Evolutionary conservation across 1,140 invertebrate genomes (phyloP).

Genomic region (Rhynchophorus ferrugineus): DNA sequence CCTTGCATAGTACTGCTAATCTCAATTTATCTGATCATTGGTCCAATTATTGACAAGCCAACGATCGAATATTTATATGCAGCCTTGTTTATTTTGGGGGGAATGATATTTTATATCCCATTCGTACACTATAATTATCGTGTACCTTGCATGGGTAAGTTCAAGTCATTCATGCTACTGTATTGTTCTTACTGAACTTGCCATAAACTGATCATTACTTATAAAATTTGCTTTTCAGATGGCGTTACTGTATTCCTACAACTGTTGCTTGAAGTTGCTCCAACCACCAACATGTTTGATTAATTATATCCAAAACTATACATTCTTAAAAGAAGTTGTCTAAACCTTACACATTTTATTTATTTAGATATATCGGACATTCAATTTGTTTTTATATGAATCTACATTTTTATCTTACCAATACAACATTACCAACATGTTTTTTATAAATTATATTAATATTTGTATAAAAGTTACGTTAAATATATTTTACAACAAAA

Average conservation of each 20-base stretch:
- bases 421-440: too few relatives aligned
- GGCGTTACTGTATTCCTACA: constrained; percentile 84
- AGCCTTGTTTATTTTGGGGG: constrained; percentile 76
- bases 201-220: background rate
- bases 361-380: too few relatives aligned
- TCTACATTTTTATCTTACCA: too few relatives aligned
- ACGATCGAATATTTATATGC: constrained; percentile 89
- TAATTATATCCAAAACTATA: too few relatives aligned
- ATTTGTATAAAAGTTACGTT: too few relatives aligned
- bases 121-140: constrained; percentile 84
- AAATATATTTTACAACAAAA: too few relatives aligned
- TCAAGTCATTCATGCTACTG: constrained; percentile 28
- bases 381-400: too few relatives aligned
- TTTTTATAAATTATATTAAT: too few relatives aligned
- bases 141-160: constrained; percentile 77
- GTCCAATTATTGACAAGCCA: constrained; percentile 86
- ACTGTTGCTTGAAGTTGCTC: constrained; percentile 83
- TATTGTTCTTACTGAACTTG: background rate
- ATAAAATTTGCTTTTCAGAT: constrained; percentile 55
- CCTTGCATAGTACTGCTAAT: constrained; percentile 80
- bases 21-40: constrained; percentile 85
- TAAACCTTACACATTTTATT: too few relatives aligned
- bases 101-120: constrained; percentile 85
- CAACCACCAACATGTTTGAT: constrained; percentile 66
- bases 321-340: too few relatives aligned